Evolutionary conservation across 2,113 vertebrate genomes (phyloP), one percentile per base, ranked within the genome.

Genomic region (Alaudala cheleensis): DNA sequence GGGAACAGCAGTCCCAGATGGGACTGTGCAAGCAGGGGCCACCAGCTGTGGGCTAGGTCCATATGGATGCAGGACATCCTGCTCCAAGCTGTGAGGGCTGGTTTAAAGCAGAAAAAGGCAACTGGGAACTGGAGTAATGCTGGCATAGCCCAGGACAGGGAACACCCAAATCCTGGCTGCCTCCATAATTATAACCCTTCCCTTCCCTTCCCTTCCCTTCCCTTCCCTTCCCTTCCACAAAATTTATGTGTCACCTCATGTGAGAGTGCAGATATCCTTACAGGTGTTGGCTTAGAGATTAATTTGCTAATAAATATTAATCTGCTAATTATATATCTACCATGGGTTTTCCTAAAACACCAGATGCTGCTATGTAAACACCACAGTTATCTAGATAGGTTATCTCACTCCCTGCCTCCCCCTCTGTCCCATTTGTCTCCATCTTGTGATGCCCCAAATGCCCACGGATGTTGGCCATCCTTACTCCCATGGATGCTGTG

Each of bases 401-500:
- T 89, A 60, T 67, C 78, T 85, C 44, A 40, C 40, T 23, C 20
- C 8, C 45, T 51, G 5, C 49, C 47, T 90, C 71, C 66, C 22
- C 37, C 53, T 70, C 39, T n/a, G 62, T 39, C 12, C 37, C 34
- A 4, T 61, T 65, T 8, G 0, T 23, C 45, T 40, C 7, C 1
- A 12, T 40, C 56, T 18, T 15, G 29, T 18, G 81, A 44, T 39
- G 37, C 45, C 28, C 28, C 4, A 8, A 26, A 58, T 3, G 40
- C 21, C 2, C 3, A 1, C 0, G 0, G 79, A n/a, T 60, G 15
- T 49, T 44, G n/a, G 3, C 50, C 7, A 1, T 56, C 61, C 49
- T 51, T 10, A 6, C 0, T 0, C 44, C 40, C 3, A 1, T 0
- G 12, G 45, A 28, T 42, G 47, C 64, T 4, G 3, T 0, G 0